These are phyloP conservation scores for Cygnus olor DNA, from an alignment of 2,797 vertebrate genomes.

Conservation along the genomic window DNA sequence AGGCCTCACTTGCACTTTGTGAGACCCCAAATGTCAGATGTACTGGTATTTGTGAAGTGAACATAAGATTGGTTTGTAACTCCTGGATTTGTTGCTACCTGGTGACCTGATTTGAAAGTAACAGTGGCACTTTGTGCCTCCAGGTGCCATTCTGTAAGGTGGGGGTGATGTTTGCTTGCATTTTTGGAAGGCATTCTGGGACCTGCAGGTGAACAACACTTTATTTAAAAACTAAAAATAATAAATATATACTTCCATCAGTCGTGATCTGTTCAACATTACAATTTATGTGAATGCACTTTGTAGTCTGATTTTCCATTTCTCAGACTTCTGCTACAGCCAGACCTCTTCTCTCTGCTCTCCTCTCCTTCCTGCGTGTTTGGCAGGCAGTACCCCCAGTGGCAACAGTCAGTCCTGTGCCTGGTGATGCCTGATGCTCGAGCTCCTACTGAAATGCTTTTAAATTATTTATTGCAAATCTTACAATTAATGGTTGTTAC, in stretches of 20 bases:
- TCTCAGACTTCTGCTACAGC: background rate
- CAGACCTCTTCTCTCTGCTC: background rate
- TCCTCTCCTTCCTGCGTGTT: background rate
- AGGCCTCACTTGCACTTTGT: background rate
- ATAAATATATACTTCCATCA: background rate
- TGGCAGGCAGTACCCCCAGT: background rate
- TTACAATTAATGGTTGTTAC: background rate
- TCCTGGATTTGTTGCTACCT: background rate
- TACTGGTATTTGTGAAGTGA: background rate
- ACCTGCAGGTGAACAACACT: background rate
- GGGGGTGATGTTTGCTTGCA: background rate
- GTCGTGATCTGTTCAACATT: background rate
- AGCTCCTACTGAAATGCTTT: background rate
- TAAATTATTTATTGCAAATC: background rate
- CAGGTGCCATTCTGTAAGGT: background rate
- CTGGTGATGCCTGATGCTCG: background rate
- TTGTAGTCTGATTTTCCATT: background rate
- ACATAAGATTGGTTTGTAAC: background rate
- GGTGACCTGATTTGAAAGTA: background rate
- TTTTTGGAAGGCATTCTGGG: background rate
- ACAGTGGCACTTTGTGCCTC: background rate
- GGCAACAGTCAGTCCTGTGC: background rate
- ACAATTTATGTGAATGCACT: background rate
- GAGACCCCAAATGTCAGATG: background rate
- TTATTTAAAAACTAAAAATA: background rate